phyloP scores from a whole-genome alignment of 2,888 invertebrate genomes.

The Sarcophaga subvicina region DNA sequence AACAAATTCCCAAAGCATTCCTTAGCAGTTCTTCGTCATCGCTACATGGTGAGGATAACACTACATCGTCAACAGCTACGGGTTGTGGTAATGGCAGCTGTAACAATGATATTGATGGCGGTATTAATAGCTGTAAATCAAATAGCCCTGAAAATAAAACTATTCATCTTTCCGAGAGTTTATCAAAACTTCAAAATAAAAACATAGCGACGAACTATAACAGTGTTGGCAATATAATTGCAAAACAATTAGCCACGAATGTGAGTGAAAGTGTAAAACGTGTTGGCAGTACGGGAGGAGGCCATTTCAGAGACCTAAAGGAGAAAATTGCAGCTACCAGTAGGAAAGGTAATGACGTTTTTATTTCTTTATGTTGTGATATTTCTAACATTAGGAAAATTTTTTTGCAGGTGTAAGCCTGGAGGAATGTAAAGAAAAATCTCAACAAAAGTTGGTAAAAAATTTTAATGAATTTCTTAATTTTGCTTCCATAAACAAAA shows the following conservation, averaged over 20 bases:
- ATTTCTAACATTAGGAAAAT: neutral
- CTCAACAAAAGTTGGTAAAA: slow-evolving; percentile 85
- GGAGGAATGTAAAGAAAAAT: slow-evolving; percentile 74
- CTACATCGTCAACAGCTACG: neutral
- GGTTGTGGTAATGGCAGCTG: slow-evolving; percentile 43
- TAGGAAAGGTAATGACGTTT: slow-evolving; percentile 78
- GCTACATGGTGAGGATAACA: slow-evolving; percentile 46
- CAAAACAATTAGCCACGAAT: slow-evolving; percentile 77
- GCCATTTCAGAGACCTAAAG: slow-evolving; percentile 84
- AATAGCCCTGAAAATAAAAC: slow-evolving; percentile 29
- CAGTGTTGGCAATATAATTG: slow-evolving; percentile 79
- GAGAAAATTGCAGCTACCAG: slow-evolving; percentile 83
- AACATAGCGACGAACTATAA: slow-evolving; percentile 76
- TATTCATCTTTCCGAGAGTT: slow-evolving; percentile 69
- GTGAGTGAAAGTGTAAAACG: slow-evolving; percentile 75
- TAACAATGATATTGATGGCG: neutral
- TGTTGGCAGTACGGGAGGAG: slow-evolving; percentile 79
- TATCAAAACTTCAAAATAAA: slow-evolving; percentile 76
- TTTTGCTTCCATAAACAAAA: slow-evolving; percentile 87
- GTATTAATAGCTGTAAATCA: slow-evolving; percentile 19
- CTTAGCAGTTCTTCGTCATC: slow-evolving; percentile 73
- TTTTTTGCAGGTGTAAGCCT: slow-evolving; percentile 71
- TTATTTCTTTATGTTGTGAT: neutral
- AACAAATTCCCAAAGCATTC: slow-evolving; percentile 68
- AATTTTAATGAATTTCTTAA: slow-evolving; percentile 93